Conservation (phyloP, 2,113 vertebrate genomes). For the Canis aureus region DNA sequence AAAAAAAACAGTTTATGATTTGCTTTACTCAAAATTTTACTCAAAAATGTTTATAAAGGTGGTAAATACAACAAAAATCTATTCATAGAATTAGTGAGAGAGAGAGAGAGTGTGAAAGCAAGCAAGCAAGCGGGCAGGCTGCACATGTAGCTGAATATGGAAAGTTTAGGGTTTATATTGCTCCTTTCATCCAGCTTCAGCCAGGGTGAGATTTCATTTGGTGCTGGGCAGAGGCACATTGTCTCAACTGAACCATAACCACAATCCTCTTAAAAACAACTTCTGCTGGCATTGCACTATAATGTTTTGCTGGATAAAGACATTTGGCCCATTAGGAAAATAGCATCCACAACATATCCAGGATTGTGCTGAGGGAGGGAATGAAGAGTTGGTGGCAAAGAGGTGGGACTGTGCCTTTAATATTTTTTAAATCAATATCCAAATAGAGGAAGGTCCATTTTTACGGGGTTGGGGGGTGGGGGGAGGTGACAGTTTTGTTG, state of each 20-base stretch:
- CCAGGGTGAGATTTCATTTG: neutral
- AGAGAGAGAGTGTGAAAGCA: neutral
- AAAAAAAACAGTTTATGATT: neutral
- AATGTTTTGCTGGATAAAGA: constrained; percentile 16
- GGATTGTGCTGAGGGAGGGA: neutral
- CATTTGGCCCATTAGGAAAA: neutral
- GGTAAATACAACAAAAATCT: neutral
- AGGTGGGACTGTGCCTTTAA: neutral
- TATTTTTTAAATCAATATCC: constrained; percentile 29
- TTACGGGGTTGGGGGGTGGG: neutral
- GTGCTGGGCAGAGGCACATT: neutral
- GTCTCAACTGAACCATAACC: constrained; percentile 1
- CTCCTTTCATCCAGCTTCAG: neutral
- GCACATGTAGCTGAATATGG: neutral
- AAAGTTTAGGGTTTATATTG: neutral
- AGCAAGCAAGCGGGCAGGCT: neutral
- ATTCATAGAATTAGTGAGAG: neutral
- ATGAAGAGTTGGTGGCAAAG: neutral
- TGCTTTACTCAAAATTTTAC: neutral
- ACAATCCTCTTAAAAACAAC: neutral
- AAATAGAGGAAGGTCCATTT: neutral
- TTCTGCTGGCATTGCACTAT: neutral
- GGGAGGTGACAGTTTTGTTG: neutral
- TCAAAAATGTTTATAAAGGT: neutral
- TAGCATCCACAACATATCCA: neutral